Conservation (phyloP, 2,797 vertebrate species). For the Threskiornis aethiopicus region DNA sequence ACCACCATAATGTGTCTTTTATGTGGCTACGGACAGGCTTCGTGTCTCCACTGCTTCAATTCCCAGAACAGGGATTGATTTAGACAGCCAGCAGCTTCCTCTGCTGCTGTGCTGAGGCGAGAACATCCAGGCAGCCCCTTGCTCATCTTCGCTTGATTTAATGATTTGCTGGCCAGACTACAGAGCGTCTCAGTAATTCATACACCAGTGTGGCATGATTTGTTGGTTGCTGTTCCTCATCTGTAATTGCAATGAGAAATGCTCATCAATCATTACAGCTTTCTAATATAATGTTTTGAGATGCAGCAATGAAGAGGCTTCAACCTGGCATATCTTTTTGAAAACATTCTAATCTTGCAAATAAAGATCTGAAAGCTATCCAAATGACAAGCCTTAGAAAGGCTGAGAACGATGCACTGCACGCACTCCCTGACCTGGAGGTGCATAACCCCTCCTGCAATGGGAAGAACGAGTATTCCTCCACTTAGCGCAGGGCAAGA, state of each 20-base stretch:
- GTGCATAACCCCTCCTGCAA: not conserved
- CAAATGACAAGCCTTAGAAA: not conserved
- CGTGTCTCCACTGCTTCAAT: not conserved
- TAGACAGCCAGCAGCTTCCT: constrained; percentile 35
- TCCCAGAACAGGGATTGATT: constrained; percentile 3
- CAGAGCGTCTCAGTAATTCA: not conserved
- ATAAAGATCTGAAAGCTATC: not conserved
- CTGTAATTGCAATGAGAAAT: constrained; percentile 11
- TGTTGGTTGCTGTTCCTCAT: constrained; percentile 25
- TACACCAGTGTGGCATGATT: not conserved
- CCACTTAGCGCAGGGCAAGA: not conserved
- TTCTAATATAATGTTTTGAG: not conserved
- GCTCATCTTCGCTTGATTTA: constrained; percentile 33
- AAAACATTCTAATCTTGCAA: not conserved
- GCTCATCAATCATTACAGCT: not conserved
- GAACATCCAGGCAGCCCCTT: constrained; percentile 40
- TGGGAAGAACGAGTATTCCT: not conserved
- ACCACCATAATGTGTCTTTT: not conserved
- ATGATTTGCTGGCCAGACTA: constrained; percentile 47
- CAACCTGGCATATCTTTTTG: not conserved
- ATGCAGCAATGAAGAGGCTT: not conserved
- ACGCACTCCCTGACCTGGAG: not conserved
- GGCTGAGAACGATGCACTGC: not conserved
- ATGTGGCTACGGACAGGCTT: not conserved
- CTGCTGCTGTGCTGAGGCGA: constrained; percentile 4